Conservation (phyloP, 2,797 vertebrate species). For the Syncerus caffer region DNA sequence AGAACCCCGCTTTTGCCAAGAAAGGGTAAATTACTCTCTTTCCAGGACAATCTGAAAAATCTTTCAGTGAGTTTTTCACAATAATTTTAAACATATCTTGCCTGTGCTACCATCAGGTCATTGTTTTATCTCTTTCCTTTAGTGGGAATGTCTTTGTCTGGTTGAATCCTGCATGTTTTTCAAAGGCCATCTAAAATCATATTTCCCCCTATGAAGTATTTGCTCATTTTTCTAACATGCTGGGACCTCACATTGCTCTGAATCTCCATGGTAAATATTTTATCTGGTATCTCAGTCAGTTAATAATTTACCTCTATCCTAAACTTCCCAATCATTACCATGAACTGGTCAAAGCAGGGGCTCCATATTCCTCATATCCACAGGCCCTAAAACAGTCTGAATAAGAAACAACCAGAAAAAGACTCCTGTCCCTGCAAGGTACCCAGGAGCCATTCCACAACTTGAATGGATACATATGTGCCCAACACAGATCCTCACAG, state of each 20-base stretch:
- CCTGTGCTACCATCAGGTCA: neutral
- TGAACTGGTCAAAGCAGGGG: neutral
- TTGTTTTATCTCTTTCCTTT: neutral
- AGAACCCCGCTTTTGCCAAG: neutral
- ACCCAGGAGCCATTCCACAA: neutral
- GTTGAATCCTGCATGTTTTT: neutral
- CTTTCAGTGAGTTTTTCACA: neutral
- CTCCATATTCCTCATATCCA: neutral
- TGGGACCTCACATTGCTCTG: neutral
- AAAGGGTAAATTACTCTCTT: neutral
- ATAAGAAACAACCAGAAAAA: constrained; percentile 1
- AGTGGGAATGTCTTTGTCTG: neutral
- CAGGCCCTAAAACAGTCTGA: neutral
- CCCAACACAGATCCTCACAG: neutral
- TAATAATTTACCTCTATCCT: neutral
- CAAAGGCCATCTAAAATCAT: neutral
- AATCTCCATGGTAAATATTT: neutral
- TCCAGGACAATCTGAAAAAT: neutral
- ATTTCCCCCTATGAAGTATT: neutral
- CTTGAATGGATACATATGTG: neutral
- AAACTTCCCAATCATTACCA: neutral
- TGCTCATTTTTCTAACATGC: neutral
- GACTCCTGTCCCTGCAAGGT: neutral
- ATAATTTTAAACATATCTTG: neutral
- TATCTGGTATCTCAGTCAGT: neutral